Percentiles rank a stretch among this genome's conserved stretches.
Evolutionary conservation across 2,113 vertebrate species (phyloP).

Genomic region (Entosphenus tridentatus): DNA sequence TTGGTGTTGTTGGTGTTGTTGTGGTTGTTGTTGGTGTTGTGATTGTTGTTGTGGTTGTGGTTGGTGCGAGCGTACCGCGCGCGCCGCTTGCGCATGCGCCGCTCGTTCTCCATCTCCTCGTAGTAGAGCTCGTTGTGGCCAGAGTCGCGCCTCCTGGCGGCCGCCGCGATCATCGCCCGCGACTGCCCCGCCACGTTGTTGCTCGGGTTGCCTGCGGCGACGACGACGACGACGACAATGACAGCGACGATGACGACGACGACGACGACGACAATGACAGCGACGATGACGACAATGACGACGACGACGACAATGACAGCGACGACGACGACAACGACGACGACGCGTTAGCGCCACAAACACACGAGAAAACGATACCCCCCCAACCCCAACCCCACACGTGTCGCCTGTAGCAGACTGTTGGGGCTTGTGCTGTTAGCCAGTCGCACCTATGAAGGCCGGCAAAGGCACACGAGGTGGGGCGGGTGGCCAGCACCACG

Average conservation of each 20-base stretch:
- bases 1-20: no score
- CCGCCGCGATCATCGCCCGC: constrained; percentile 64
- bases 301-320: no score
- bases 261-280: not conserved
- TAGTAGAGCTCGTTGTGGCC: constrained; percentile 89
- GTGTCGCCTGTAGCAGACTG: not conserved
- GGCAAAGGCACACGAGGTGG: no score
- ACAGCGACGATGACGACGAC: not conserved
- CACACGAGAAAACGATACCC: not conserved
- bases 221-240: not conserved
- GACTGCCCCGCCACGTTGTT: constrained; percentile 72
- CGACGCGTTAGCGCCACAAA: not conserved
- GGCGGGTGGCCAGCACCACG: no score
- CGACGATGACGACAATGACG: not conserved
- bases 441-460: not conserved
- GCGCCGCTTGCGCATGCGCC: constrained; percentile 56
- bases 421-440: not conserved
- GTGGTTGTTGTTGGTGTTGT: no score
- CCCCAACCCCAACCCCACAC: not conserved
- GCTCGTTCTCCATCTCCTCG: constrained; percentile 76
- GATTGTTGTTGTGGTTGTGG: no score
- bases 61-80: constrained; percentile 33
- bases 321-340: not conserved
- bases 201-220: constrained; percentile 43
- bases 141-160: constrained; percentile 60